Evolutionary conservation across 2,797 vertebrate species (phyloP).

Genomic region (Scolopax rusticola): DNA sequence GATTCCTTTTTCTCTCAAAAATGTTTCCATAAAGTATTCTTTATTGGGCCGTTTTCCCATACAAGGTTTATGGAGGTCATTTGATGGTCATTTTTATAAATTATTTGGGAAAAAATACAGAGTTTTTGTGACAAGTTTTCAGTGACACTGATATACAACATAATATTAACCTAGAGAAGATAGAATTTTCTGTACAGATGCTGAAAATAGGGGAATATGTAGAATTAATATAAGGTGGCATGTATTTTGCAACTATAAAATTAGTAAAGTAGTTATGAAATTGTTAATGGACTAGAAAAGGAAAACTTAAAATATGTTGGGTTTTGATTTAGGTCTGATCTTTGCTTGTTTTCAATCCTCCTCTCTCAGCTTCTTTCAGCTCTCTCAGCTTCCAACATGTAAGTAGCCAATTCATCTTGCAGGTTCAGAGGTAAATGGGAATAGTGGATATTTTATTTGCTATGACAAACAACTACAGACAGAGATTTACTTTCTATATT

Average conservation of each 20-base stretch:
- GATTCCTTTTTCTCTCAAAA: not conserved
- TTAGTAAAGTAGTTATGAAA: not conserved
- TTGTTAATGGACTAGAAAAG: not conserved
- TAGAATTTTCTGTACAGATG: not conserved
- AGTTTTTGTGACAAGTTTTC: not conserved
- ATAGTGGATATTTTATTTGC: not conserved
- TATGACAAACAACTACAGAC: not conserved
- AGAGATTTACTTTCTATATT: not conserved
- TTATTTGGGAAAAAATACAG: not conserved
- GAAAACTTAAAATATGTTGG: not conserved
- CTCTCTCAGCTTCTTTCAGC: not conserved
- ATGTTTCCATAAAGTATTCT: not conserved
- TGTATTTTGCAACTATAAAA: not conserved
- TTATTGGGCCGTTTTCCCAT: not conserved
- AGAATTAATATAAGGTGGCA: not conserved
- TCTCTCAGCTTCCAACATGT: not conserved
- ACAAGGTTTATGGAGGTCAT: not conserved
- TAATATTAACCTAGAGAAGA: not conserved
- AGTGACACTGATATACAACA: not conserved
- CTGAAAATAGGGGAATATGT: not conserved
- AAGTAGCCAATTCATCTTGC: not conserved
- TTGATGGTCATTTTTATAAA: not conserved
- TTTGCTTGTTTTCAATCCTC: not conserved
- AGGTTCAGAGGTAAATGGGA: not conserved
- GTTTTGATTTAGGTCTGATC: not conserved